A percentile compares a stretch with the other conserved stretches of the same genome.
Conservation (phyloP, 2,113 vertebrate species). For the Numida meleagris region DNA sequence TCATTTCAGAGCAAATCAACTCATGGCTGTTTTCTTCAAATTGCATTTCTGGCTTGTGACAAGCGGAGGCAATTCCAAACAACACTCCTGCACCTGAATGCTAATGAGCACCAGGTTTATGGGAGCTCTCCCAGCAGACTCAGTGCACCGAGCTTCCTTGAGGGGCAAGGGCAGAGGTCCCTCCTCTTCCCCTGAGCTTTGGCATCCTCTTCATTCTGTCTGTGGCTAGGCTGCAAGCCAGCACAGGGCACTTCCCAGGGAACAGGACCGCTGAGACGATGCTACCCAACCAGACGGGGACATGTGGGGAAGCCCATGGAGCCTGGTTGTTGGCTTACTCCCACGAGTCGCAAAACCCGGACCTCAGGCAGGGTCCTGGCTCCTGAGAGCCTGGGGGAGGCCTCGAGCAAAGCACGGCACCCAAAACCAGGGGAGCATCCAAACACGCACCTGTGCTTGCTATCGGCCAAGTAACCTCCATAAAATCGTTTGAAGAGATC, state of each 20-base stretch:
- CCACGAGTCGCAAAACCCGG: neutral
- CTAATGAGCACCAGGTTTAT: neutral
- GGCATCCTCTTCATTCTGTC: neutral
- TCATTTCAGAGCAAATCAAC: constrained; percentile 27
- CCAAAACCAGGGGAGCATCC: neutral
- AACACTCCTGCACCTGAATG: neutral
- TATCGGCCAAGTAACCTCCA: neutral
- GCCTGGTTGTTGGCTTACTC: neutral
- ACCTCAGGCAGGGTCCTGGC: neutral
- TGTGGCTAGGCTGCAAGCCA: neutral
- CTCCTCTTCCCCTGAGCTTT: neutral
- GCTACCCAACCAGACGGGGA: neutral
- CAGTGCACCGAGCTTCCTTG: neutral
- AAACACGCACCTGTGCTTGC: neutral
- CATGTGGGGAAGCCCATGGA: neutral
- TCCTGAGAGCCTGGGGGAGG: neutral
- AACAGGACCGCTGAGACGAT: neutral
- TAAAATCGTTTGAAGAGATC: neutral
- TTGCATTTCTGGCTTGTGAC: neutral
- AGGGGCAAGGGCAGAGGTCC: rapidly evolving
- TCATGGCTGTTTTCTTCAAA: neutral
- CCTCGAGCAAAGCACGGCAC: neutral
- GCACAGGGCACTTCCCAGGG: neutral
- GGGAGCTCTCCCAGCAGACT: neutral
- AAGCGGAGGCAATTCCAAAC: constrained; percentile 1